phyloP scores from a whole-genome alignment of 2,113 vertebrate species.

The Python bivittatus region DNA sequence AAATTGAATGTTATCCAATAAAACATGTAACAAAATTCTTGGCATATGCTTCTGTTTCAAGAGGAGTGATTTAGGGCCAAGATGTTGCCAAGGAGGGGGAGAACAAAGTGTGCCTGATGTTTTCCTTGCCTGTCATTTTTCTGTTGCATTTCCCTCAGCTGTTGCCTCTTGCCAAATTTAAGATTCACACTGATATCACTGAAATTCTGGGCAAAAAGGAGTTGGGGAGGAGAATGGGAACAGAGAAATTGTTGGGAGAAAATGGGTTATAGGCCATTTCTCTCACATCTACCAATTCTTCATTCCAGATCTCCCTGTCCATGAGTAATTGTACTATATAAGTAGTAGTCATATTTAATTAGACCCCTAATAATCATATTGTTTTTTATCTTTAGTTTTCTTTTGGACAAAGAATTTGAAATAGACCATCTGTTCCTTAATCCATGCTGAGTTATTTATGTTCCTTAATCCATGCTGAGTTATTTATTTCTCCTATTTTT shows the following conservation, averaged over 20 bases:
- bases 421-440: conserved; percentile 3
- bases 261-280: not conserved
- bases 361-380: not conserved
- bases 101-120: not conserved
- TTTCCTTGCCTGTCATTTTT: not conserved
- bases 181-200: not conserved
- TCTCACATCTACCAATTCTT: too few relatives aligned
- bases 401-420: conserved; percentile 16
- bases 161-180: not conserved
- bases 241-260: not conserved
- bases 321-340: not conserved
- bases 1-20: not conserved
- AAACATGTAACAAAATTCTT: not conserved
- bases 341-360: not conserved
- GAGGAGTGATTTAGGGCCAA: not conserved
- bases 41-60: not conserved
- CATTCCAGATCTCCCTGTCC: not conserved
- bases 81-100: not conserved
- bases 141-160: not conserved
- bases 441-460: conserved; percentile 34
- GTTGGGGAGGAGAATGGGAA: not conserved
- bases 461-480: conserved; percentile 36
- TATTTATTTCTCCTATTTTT: conserved; percentile 23
- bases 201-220: not conserved
- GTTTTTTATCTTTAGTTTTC: conserved; percentile 19